Base-by-base conservation (phyloP, 2,113 vertebrate genomes). In the Lampris megalopsis region DNA sequence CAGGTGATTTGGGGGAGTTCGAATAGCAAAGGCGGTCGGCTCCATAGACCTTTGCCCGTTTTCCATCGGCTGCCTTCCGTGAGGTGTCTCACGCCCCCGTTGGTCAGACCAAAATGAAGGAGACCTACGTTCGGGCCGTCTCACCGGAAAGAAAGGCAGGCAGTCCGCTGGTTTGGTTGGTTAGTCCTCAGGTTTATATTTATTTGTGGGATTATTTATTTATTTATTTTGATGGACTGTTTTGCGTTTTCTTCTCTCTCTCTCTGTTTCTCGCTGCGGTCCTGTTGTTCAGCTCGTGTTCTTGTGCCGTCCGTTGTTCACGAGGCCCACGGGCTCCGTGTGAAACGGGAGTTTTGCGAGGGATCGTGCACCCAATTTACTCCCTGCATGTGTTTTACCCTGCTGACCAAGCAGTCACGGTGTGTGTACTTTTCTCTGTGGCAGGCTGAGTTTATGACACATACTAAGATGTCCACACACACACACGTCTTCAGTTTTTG, bases 101-200 rank as follows among this genome's bases (percentile, higher is more conserved):
- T 82, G 86, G 88, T 85, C 84, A 75, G 84, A 81, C 79, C 77
- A 71, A 85, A 53, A 85, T 65, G 47, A 6, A 0, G 70, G 81
- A 84, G 77, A 73, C 13, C 54, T 24, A 24, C 24, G 24, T 24
- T 24, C 24, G 24, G 24, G 24, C 24, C 24, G 24, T 24, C 24
- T 24, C 24, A 24, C 24, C 24, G 24, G 24, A 60, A 58, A 60
- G 38, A 38, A 10, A 57, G 36, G 24, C 47, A 41, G 76, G 80
- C 80, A 67, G 86, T 79, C 49, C n/a, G 52, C 59, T 10, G 42
- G 48, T 84, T 85, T 82, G 76, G 88, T 86, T 24, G 80, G 87
- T 79, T 72, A 79, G 92, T 91, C 91, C 92, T 94, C 91, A 90
- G 91, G 89, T 91, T 90, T 88, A 71, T 92, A 92, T 93, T 92